Conservation (phyloP, 2,797 vertebrate genomes). For the Dallia pectoralis region DNA sequence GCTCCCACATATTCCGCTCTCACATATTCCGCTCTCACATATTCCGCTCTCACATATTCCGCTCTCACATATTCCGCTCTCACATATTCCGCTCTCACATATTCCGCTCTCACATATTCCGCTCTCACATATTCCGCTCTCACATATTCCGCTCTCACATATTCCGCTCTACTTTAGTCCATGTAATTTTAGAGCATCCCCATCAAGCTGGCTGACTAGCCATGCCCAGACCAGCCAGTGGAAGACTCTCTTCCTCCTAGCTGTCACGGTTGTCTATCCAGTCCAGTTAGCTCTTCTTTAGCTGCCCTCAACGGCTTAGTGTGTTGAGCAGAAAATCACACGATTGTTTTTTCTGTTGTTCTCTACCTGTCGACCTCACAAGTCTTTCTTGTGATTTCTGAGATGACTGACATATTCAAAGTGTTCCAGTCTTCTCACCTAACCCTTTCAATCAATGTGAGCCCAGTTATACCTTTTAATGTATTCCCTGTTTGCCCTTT, state of each 20-base stretch:
- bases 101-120: too few species aligned
- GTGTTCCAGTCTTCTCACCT: neutral
- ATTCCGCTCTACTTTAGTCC: neutral
- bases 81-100: too few species aligned
- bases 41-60: too few species aligned
- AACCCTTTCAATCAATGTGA: neutral
- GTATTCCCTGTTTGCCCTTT: neutral
- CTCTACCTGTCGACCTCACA: neutral
- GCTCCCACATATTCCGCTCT: too few species aligned
- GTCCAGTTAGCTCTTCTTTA: constrained; percentile 5
- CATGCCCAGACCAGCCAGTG: neutral
- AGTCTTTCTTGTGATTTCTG: neutral
- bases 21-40: too few species aligned
- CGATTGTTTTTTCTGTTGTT: neutral
- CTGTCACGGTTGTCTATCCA: neutral
- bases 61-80: too few species aligned
- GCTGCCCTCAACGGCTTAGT: neutral
- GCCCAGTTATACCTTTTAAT: neutral
- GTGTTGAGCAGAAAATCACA: too few species aligned
- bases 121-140: too few species aligned
- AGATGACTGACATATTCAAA: neutral
- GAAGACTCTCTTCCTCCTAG: neutral
- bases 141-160: too few species aligned
- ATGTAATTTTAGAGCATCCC: neutral
- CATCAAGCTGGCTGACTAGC: neutral